A percentile compares a stretch with the other conserved stretches of the same genome.
These are phyloP conservation scores for Catamblyrhynchus diadema DNA, from an alignment of 2,797 vertebrate genomes.

Conservation along the genomic window DNA sequence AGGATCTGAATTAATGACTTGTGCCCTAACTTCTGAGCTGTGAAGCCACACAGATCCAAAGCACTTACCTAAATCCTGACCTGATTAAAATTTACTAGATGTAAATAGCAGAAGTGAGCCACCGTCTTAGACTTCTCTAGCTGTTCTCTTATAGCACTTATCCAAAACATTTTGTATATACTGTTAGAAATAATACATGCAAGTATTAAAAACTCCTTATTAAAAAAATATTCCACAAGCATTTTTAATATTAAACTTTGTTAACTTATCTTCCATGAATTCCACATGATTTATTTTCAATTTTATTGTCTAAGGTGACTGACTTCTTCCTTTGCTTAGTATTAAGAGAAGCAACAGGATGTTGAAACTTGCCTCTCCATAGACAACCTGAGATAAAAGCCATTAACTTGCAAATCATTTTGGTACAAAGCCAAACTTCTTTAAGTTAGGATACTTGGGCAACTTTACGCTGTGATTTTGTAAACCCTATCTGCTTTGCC, in stretches of 20 bases:
- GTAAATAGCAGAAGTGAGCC: neutral
- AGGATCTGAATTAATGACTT: constrained; percentile 39
- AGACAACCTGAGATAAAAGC: neutral
- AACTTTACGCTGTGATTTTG: neutral
- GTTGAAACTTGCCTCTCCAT: neutral
- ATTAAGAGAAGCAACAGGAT: neutral
- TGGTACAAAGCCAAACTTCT: neutral
- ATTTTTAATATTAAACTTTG: neutral
- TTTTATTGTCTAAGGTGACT: neutral
- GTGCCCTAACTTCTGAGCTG: neutral
- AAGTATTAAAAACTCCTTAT: neutral
- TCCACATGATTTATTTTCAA: neutral
- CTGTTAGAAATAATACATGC: neutral
- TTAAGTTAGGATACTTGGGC: neutral
- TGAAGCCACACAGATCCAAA: neutral
- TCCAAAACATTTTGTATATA: neutral
- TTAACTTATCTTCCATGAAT: neutral
- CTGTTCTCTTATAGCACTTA: neutral
- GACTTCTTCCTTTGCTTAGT: neutral
- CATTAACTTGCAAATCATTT: neutral
- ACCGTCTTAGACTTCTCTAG: neutral
- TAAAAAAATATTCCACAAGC: neutral
- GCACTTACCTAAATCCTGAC: constrained; percentile 32
- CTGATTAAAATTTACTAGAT: constrained; percentile 19
- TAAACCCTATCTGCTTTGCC: neutral